A percentile compares a stretch with the other conserved stretches of the same genome.
Evolutionary conservation across 2,797 vertebrate genomes (phyloP).

Genomic region (Poecilia gillii): DNA sequence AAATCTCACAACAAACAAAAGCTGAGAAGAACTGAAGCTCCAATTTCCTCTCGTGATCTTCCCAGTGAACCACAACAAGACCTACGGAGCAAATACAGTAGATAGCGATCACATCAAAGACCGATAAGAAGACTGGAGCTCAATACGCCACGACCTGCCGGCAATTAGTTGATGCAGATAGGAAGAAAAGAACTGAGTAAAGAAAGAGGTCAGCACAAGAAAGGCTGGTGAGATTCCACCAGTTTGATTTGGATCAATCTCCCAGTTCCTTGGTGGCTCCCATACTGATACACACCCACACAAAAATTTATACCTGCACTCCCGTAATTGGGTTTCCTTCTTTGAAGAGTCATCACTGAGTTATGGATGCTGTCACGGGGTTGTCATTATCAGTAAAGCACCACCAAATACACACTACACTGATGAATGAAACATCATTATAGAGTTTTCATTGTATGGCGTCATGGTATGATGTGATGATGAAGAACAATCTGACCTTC

Average conservation of each 20-base stretch:
- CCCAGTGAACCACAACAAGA: constrained; percentile 25
- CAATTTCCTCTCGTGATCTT: constrained; percentile 48
- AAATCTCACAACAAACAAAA: constrained; percentile 45
- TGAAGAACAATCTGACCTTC: not conserved
- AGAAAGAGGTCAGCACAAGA: constrained; percentile 28
- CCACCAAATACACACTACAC: not conserved
- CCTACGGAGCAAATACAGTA: constrained; percentile 19
- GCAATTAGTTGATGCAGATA: constrained; percentile 69
- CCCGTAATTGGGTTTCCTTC: constrained; percentile 66
- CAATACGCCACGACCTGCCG: constrained; percentile 27
- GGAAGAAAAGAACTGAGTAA: constrained; percentile 18
- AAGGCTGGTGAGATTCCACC: constrained; percentile 49
- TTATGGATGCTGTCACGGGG: constrained; percentile 19
- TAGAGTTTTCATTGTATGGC: constrained; percentile 1
- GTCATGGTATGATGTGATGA: not conserved
- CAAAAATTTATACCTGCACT: constrained; percentile 74
- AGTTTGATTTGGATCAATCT: constrained; percentile 71
- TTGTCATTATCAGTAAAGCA: constrained; percentile 35
- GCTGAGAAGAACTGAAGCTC: constrained; percentile 11
- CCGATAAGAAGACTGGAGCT: constrained; percentile 29
- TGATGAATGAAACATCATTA: not conserved
- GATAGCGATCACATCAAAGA: constrained; percentile 21
- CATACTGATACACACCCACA: constrained; percentile 68
- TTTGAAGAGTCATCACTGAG: constrained; percentile 45
- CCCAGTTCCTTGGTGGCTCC: constrained; percentile 53